Conservation (phyloP, 2,113 vertebrate genomes). For the Nanorana parkeri region DNA sequence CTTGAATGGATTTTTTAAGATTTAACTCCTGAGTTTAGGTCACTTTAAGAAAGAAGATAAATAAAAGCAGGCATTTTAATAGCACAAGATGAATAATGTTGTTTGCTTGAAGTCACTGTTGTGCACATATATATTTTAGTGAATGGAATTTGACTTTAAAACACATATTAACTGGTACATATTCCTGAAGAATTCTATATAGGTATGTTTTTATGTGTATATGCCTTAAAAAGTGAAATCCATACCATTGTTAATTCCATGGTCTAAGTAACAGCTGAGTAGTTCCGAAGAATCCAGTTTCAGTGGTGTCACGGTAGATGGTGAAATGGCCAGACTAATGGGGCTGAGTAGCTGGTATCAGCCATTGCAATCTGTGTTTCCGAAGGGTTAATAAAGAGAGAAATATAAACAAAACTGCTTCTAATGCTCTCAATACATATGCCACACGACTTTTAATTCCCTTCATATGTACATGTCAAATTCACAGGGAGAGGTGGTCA, state of each 20-base stretch:
- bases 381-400: neutral
- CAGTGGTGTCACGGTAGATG: neutral
- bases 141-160: too few species aligned
- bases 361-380: neutral
- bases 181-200: neutral
- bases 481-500: constrained; percentile 28
- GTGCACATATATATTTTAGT: too few species aligned
- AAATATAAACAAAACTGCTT: constrained; percentile 1
- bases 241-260: neutral
- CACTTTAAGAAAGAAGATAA: too few species aligned
- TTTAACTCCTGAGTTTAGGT: too few species aligned
- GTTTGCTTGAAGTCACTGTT: too few species aligned
- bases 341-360: neutral
- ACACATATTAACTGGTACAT: neutral
- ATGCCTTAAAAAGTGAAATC: neutral
- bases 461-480: constrained; percentile 8
- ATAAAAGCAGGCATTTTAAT: too few species aligned
- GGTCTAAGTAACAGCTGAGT: neutral
- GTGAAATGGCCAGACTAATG: neutral
- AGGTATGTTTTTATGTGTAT: neutral
- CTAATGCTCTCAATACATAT: constrained; percentile 11
- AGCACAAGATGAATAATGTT: too few species aligned
- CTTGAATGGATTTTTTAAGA: too few species aligned
- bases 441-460: constrained; percentile 24
- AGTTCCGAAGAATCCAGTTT: neutral